phyloP scores from a whole-genome alignment of 2,113 vertebrate species.

The Patagioenas fasciata region DNA sequence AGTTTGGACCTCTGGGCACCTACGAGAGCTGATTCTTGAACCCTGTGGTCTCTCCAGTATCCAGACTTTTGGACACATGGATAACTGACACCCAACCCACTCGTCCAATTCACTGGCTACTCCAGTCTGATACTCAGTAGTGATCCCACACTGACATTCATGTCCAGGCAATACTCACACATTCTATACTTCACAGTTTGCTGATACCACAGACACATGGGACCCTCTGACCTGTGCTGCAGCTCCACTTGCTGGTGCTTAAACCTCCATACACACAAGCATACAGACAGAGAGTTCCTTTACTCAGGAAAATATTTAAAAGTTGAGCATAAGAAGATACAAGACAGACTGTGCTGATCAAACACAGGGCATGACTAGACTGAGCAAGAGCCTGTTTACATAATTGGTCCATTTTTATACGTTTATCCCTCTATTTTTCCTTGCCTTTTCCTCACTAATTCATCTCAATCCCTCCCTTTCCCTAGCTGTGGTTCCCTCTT shows the following conservation, averaged over 20 bases:
- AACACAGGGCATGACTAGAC: background rate
- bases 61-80: background rate
- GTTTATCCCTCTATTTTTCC: background rate
- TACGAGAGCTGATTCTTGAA: background rate
- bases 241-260: background rate
- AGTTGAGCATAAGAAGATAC: background rate
- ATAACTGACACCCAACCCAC: background rate
- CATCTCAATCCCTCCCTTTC: background rate
- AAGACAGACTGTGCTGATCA: background rate
- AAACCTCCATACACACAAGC: background rate
- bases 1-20: background rate
- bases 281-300: background rate
- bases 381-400: background rate
- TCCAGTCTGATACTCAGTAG: background rate
- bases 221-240: background rate
- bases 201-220: background rate
- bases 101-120: background rate
- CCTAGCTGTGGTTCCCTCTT: background rate
- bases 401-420: background rate
- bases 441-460: background rate
- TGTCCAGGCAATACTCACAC: rapidly evolving
- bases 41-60: background rate
- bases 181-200: background rate
- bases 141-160: background rate
- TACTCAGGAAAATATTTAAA: background rate